Base-by-base conservation (phyloP, 2,888 invertebrate genomes). In the Nezara viridula region DNA sequence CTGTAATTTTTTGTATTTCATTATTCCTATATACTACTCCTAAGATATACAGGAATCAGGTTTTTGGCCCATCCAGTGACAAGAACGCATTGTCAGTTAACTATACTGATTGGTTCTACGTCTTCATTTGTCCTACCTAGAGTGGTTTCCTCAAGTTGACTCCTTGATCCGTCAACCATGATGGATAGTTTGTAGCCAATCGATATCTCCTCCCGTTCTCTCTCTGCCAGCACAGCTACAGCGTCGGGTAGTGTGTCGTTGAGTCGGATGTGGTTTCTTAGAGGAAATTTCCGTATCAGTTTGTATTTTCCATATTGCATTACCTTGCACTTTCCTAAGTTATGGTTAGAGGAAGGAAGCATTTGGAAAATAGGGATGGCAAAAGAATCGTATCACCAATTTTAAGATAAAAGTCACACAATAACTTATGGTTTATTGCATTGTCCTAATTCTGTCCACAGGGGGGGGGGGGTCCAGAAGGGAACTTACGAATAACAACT, bases 101-200 rank as follows among this genome's bases (percentile, higher is more conserved):
- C 66, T 32, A 32, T 24, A 37, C 37, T 37, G 66, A 73, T 73
- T 73, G 37, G 66, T 37, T 73, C 37, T 73, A 73, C 66, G 66
- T 73, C 66, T 73, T 73, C 66, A 73, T 73, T 73, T 73, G 66
- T 73, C 66, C 32, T 73, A 6, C 5, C 37, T 19, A 73, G 66
- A 37, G 66, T 73, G 66, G 66, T 32, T 73, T 37, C 66, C 66
- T 37, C 32, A 37, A 37, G 66, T 37, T 19, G 66, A 73, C 66
- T 73, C 66, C 66, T 73, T 73, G 66, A 73, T 73, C 37, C 32
- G 66, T 73, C 66, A 73, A 32, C 66, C 66, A 73, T 73, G 66
- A 73, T 73, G 66, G 66, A 73, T 73, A 73, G 66, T 37, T 73
- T 73, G 19, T 37, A 73, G 32, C 66, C 66, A 73, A 73, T 73